A percentile compares a stretch with the other conserved stretches of the same genome.
Evolutionary conservation across 2,113 vertebrate genomes (phyloP).

Genomic region (Drymodes brunneopygia): DNA sequence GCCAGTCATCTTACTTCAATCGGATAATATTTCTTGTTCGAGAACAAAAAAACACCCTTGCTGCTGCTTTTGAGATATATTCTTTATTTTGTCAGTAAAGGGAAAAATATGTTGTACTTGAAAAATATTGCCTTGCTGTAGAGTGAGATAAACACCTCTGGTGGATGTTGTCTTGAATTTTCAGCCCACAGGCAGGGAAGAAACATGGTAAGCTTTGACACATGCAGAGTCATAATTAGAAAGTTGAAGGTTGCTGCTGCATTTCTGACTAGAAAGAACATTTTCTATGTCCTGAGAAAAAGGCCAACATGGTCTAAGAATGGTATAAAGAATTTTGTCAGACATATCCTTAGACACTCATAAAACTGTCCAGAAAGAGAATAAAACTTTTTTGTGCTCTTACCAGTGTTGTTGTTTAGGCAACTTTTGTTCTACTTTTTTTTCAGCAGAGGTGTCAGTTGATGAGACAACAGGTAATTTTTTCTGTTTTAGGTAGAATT

Average conservation of each 20-base stretch:
- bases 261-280: background rate
- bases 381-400: background rate
- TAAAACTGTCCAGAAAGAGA: background rate
- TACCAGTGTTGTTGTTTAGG: background rate
- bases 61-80: background rate
- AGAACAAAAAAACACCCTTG: background rate
- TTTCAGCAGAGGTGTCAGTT: background rate
- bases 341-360: background rate
- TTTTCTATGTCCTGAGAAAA: background rate
- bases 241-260: background rate
- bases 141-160: background rate
- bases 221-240: background rate
- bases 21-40: background rate
- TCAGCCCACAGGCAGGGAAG: background rate
- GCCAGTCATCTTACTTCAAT: background rate
- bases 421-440: background rate
- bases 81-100: background rate
- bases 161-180: background rate
- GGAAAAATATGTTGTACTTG: background rate
- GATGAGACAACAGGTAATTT: background rate
- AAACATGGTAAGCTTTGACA: background rate
- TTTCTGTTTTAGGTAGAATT: background rate
- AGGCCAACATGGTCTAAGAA: background rate
- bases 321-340: background rate
- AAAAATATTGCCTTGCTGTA: background rate